These are phyloP conservation scores for Pelobates cultripes DNA, from an alignment of 2,797 vertebrate species.

Conservation along the genomic window DNA sequence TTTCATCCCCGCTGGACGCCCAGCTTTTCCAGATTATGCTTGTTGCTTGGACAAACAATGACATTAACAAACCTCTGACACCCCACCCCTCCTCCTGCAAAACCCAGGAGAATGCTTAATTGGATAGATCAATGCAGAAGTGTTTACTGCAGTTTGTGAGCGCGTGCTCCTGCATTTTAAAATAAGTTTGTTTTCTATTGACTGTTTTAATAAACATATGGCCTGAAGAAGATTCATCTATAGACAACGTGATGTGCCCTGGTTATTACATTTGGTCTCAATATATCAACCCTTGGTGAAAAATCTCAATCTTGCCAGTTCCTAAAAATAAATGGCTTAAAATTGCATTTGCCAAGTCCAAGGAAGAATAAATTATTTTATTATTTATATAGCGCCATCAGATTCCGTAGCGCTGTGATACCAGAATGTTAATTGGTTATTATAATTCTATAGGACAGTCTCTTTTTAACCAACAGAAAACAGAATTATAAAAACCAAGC, in stretches of 20 bases:
- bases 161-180: conserved; percentile 37
- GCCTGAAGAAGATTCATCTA: not conserved
- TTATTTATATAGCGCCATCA: too few relatives aligned
- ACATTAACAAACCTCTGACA: not conserved
- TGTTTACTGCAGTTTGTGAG: conserved; percentile 25
- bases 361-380: too few relatives aligned
- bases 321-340: too few relatives aligned
- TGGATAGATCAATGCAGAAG: conserved; percentile 38
- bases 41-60: conserved; percentile 11
- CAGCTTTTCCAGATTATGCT: not conserved
- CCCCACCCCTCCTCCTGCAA: not conserved
- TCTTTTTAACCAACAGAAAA: too few relatives aligned
- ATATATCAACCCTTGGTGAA: too few relatives aligned
- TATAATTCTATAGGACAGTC: too few relatives aligned
- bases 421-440: too few relatives aligned
- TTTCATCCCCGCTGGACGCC: not conserved
- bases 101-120: conserved; percentile 28
- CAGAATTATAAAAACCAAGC: too few relatives aligned
- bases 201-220: not conserved
- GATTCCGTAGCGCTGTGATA: too few relatives aligned
- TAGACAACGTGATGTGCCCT: not conserved
- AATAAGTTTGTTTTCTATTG: conserved; percentile 17
- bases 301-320: too few relatives aligned
- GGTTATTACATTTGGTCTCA: not conserved
- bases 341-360: too few relatives aligned